Evolutionary conservation across 2,797 vertebrate species (phyloP).

Genomic region (Acanthopagrus latus): DNA sequence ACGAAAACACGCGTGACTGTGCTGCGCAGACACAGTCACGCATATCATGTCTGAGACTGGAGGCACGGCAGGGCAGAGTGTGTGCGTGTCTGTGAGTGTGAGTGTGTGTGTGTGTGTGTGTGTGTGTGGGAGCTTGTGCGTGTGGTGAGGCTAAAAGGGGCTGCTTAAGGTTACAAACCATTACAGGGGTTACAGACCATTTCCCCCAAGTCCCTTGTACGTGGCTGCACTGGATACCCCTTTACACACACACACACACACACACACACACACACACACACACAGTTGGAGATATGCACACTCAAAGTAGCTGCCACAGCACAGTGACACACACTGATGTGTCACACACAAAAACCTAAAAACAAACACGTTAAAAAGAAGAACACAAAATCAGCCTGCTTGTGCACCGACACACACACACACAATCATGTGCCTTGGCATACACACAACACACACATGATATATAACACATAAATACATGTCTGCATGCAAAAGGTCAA

Average conservation of each 20-base stretch:
- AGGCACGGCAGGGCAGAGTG: conserved; percentile 46
- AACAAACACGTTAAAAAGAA: not conserved
- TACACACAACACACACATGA: not conserved
- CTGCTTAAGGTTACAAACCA: conserved; percentile 65
- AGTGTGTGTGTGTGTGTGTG: conserved; percentile 8
- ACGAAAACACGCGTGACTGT: conserved; percentile 73
- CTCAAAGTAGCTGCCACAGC: not conserved
- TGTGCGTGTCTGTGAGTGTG: conserved; percentile 27
- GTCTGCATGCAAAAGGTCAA: conserved; percentile 54
- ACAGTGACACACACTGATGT: not conserved
- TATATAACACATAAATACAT: conserved; percentile 32
- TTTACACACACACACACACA: conserved; percentile 11
- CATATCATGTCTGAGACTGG: conserved; percentile 74
- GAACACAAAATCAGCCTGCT: not conserved
- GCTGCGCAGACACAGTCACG: conserved; percentile 68
- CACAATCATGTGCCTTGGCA: not conserved
- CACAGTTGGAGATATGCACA: not conserved
- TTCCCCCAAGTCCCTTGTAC: conserved; percentile 42
- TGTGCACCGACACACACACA: not conserved
- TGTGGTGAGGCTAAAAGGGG: conserved; percentile 33
- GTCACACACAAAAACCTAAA: not conserved
- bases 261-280: conserved; percentile 13
- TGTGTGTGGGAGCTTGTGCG: not conserved
- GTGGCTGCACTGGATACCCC: conserved; percentile 4
- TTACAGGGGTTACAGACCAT: conserved; percentile 55